Evolutionary conservation across 2,113 vertebrate genomes (phyloP), one percentile per base, ranked within the genome.

Genomic region (Perca fluviatilis): DNA sequence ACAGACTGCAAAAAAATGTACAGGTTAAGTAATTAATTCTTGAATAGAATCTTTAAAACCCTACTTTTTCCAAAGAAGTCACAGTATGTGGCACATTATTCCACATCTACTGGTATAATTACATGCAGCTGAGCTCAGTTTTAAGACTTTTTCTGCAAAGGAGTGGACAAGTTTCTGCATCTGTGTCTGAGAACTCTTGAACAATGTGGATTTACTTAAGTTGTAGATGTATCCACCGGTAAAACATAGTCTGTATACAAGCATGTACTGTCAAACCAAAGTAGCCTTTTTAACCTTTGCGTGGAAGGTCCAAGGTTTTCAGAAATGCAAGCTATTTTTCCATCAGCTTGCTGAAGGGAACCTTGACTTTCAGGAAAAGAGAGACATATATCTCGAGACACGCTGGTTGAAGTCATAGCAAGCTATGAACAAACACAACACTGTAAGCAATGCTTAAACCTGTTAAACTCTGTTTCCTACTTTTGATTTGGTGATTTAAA

Each of bases 21-120:
- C 62, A 21, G 54, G 77, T 86, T 84, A 78, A 84, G 40, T 72
- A 64, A 74, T 64, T 79, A 43, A 82, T 79, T 90, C 46, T 79
- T 68, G 71, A 23, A 19, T 18, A 18, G 10, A 56, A 74, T 83
- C 66, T 74, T 86, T 64, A 88, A 50, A 89, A 64, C 66, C 19
- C 6, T 13, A 25, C 46, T 62, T 77, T 61, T 79, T 53, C 83
- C 56, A 82, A 83, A 80, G 19, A 77, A 65, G 36, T 69, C 66
- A 66, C 58, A 74, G 61, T 88, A 74, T 84, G 79, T 67, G 40
- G 68, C n/a, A 47, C 64, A 68, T 79, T 58, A 82, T 68, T 62
- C 57, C 58, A 64, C 60, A 63, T 83, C 14, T 63, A 50, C 30
- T 83, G 18, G 21, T 56, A 60, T 64, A 76, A 83, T 79, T 77